Evolutionary conservation across 2,888 invertebrate genomes (phyloP), one percentile per base, ranked within the genome.

Genomic region (Eristalis tenax): DNA sequence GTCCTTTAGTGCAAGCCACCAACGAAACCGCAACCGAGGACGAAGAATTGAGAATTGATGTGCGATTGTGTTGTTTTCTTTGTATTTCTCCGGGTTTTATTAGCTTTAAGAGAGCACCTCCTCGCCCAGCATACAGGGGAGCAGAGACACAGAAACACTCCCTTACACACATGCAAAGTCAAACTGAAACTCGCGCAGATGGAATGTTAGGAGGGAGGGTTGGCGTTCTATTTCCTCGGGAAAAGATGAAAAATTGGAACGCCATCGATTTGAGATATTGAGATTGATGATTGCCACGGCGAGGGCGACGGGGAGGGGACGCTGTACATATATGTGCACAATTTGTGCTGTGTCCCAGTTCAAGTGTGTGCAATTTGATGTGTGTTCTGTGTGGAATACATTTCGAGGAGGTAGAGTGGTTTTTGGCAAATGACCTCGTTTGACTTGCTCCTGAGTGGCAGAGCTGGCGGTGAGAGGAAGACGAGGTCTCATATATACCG

Each of bases 241-340:
- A 69, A 83, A 74, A 87, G 68, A 83, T 87, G 79, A 83, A 83
- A 87, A 87, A 87, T 83, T 83, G 75, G 87, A 75, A 87, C 83
- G 82, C 79, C 50, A 87, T 87, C 79, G 87, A 83, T 83, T 83
- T 83, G 83, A 83, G 75, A 83, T 87, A 87, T 87, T 87, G 79
- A 87, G 83, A 87, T 87, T 83, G 87, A 87, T 83, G 87, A 87
- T 83, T 83, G 83, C 50, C 8, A 18, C 2, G 38, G 68, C 26
- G 26, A 2, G 1, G 6, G 18, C n/a, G 59, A 57, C 63, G 78
- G 32, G 38, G 74, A 73, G 61, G 59, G n/a, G 32, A 18, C 15
- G 32, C 43, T 75, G 43, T 56, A 23, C n/a, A 13, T 50, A 8
- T 43, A 6, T 56, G 56, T 63, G 26, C 26, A 56, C 26, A 26